Percentiles rank a stretch among this genome's conserved stretches.
Conservation (phyloP, 1,140 invertebrate species). For the Agraylea sexmaculata region DNA sequence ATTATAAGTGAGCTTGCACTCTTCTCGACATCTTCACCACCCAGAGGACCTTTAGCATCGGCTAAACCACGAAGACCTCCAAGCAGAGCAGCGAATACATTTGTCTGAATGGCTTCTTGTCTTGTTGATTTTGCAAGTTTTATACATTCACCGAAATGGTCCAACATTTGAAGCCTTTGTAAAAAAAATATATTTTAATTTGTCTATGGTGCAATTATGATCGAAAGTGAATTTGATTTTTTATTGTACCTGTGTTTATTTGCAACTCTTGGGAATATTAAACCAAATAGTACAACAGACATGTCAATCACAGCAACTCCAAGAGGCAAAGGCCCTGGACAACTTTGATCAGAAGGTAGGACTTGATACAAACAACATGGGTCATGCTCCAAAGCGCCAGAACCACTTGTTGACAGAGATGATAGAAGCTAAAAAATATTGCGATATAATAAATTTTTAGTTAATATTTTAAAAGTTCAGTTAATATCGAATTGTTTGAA, state of each 20-base stretch:
- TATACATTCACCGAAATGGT: conserved; percentile 93
- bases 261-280: conserved; percentile 86
- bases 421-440: conserved; percentile 30
- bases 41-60: conserved; percentile 75
- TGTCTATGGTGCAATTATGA: not conserved
- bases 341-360: conserved; percentile 41
- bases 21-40: conserved; percentile 83
- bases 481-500: too few relatives aligned
- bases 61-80: conserved; percentile 80
- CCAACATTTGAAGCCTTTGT: conserved; percentile 85
- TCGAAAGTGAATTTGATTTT: not conserved
- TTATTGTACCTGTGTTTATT: conserved; percentile 71
- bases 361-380: conserved; percentile 77
- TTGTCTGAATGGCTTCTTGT: conserved; percentile 93
- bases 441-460: too few relatives aligned
- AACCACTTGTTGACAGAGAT: conserved; percentile 64
- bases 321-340: conserved; percentile 73
- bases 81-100: conserved; percentile 89
- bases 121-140: conserved; percentile 81
- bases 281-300: conserved; percentile 84
- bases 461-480: too few relatives aligned
- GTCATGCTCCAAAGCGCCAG: conserved; percentile 92
- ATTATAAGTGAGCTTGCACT: conserved; percentile 71
- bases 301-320: conserved; percentile 96
- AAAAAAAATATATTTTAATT: conserved; percentile 10